phyloP scores from a whole-genome alignment of 2,888 invertebrate species.

The Operophtera brumata region DNA sequence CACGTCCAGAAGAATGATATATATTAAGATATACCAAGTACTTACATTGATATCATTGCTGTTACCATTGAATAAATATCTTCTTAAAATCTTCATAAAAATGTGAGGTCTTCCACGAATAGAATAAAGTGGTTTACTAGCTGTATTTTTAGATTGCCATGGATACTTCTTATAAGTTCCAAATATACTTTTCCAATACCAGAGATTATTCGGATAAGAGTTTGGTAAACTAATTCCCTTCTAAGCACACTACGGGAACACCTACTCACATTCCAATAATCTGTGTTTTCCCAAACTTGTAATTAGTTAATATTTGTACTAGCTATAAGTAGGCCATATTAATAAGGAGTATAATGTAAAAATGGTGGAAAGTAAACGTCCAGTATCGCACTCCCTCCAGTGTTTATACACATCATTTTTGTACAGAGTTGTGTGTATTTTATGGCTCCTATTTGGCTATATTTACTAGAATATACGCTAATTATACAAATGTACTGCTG shows the following conservation, averaged over 20 bases:
- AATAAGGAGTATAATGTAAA: constrained; percentile 52
- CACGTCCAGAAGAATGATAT: too few species aligned
- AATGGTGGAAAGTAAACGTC: constrained; percentile 71
- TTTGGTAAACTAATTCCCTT: constrained; percentile 18
- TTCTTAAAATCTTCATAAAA: background rate
- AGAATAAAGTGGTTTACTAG: background rate
- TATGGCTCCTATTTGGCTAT: constrained; percentile 60
- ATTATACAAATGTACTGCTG: constrained; percentile 21
- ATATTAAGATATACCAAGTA: too few species aligned
- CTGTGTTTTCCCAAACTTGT: constrained; percentile 20
- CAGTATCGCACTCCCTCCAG: constrained; percentile 81
- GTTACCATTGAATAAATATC: background rate
- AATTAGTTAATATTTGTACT: constrained; percentile 27
- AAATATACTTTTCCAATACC: constrained; percentile 2
- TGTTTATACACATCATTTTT: constrained; percentile 75
- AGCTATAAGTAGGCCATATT: constrained; percentile 35
- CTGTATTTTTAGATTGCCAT: background rate
- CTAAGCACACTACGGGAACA: constrained; percentile 8
- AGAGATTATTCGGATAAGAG: constrained; percentile 17
- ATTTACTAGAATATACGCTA: constrained; percentile 44
- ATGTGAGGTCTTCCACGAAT: background rate
- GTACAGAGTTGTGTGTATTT: constrained; percentile 69
- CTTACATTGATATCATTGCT: background rate
- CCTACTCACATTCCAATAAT: constrained; percentile 2
- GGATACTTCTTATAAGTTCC: constrained; percentile 2